These are phyloP conservation scores for Pristionchus japonicus DNA, from an alignment of 2,888 invertebrate genomes.

Conservation along the genomic window DNA sequence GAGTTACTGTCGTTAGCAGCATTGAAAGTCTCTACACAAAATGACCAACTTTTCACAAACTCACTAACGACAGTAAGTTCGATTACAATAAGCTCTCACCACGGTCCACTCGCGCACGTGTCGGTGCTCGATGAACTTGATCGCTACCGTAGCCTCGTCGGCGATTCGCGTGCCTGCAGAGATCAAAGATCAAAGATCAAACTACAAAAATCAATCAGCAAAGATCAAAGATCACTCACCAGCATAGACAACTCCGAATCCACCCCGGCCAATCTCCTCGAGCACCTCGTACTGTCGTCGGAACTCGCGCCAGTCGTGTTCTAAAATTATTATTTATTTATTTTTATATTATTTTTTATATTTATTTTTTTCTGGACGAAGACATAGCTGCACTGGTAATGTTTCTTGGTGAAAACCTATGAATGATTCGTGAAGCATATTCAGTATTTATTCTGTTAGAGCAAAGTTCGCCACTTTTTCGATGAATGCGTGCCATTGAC, in stretches of 20 bases:
- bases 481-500: neutral
- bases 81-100: no score
- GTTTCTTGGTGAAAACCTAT: neutral
- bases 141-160: conserved; percentile 61
- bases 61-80: neutral
- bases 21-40: neutral
- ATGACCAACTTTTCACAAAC: neutral
- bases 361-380: neutral
- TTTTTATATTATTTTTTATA: neutral
- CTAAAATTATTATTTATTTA: conserved; percentile 50
- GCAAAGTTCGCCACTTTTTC: neutral
- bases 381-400: no score
- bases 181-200: conserved; percentile 18
- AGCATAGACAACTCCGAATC: conserved; percentile 70
- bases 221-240: conserved; percentile 22
- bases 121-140: conserved; percentile 60
- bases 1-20: neutral
- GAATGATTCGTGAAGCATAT: neutral
- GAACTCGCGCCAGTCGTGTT: conserved; percentile 66
- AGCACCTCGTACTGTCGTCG: conserved; percentile 62
- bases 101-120: conserved; percentile 62
- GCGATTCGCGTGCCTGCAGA: conserved; percentile 49
- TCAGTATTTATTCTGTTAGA: neutral
- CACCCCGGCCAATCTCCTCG: conserved; percentile 71
- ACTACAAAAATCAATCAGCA: neutral